Base-by-base conservation (phyloP, 2,113 vertebrate species). In the Pygoscelis adeliae region DNA sequence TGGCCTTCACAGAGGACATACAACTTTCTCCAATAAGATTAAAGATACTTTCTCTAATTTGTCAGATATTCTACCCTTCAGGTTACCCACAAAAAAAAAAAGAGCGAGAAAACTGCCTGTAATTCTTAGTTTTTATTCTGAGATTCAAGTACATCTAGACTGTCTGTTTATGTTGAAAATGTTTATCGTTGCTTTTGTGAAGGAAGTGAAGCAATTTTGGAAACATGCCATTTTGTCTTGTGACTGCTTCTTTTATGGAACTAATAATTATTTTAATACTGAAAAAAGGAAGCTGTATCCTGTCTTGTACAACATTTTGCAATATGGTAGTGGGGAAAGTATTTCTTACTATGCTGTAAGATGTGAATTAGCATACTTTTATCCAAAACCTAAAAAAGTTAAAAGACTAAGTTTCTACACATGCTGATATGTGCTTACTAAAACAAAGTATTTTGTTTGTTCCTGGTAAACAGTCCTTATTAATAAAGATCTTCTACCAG, bases 121-220 rank as follows among this genome's bases (percentile, higher is more conserved):
- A 49, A 17, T 83, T 82, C 21, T 58, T 72, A 44, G 32, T 26
- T 67, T 84, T 87, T 58, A 21, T 69, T 87, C 11, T 56, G 82
- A 38, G 42, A 15, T 62, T 72, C 2, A 2, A 29, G 23, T 87
- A 12, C 25, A n/a, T 69, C 3, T 12, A 21, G 38, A 25, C n/a
- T 89, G 46, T 25, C 32, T 95, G 67, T 91, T 94, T 80, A 15
- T 66, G 29, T 56, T 66, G 58, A 62, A 83, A 76, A 77, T 50
- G 50, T 76, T 95, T 80, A 70, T 84, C 5, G 7, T 70, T 74
- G 62, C 13, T 63, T 61, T 83, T 0, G 21, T 72, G 15, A 67
- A 69, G 81, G 77, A 96, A 94, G 78, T 9, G 2, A 90, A 96
- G 30, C 62, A 67, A 12, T 91, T 87, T 72, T 96, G 90, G 86